These are phyloP conservation scores for Cromileptes altivelis DNA, from an alignment of 2,113 vertebrate species.

Conservation along the genomic window DNA sequence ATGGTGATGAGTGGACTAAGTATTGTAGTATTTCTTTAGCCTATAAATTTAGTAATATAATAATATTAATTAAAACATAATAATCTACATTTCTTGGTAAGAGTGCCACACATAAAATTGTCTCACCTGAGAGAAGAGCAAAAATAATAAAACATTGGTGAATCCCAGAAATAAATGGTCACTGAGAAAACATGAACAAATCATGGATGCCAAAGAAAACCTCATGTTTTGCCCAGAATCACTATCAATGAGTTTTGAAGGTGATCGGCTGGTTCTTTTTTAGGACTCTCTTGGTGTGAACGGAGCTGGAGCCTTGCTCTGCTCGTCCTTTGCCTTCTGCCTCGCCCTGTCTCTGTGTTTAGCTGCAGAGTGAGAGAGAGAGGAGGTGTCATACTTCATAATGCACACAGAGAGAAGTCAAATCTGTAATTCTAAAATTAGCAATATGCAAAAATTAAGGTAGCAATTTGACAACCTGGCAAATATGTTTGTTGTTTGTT, in stretches of 20 bases:
- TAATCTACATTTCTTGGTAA: too few relatives aligned
- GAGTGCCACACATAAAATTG: too few relatives aligned
- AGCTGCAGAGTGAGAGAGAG: conserved; percentile 55
- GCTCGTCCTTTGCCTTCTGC: conserved; percentile 27
- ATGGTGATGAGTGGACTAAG: too few relatives aligned
- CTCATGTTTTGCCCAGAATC: neutral
- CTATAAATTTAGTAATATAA: too few relatives aligned
- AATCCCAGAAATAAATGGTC: too few relatives aligned
- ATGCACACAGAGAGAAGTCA: conserved; percentile 7
- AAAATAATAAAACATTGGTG: too few relatives aligned
- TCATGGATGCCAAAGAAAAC: too few relatives aligned
- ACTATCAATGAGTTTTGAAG: neutral
- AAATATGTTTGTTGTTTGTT: neutral
- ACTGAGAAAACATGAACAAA: too few relatives aligned
- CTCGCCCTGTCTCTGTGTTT: conserved; percentile 60
- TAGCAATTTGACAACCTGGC: too few relatives aligned
- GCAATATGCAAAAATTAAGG: neutral
- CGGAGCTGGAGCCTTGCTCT: conserved; percentile 1
- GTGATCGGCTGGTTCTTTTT: neutral
- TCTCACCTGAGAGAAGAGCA: too few relatives aligned
- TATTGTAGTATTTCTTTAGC: too few relatives aligned
- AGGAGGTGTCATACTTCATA: neutral
- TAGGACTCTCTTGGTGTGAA: conserved; percentile 13
- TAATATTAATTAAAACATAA: too few relatives aligned
- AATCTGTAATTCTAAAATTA: neutral